Evolutionary conservation across 2,113 vertebrate species (phyloP), one percentile per base, ranked within the genome.

Genomic region (Irena cyanogastra): DNA sequence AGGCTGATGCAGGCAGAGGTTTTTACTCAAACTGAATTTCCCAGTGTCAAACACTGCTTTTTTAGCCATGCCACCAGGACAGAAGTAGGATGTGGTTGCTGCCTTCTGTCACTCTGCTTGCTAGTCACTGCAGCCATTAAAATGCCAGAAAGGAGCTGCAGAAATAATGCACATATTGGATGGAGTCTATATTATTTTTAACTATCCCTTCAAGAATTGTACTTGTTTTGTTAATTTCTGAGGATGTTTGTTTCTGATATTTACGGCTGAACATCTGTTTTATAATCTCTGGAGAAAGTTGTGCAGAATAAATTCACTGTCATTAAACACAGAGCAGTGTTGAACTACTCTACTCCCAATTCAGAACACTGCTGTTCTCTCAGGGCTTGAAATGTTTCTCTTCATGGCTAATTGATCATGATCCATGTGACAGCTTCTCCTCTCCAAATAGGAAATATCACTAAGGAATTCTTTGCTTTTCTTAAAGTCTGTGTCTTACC

Each of bases 231-330:
- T 65, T 90, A 24, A 56, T 97, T 86, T 81, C 72, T 83, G 54
- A 18, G 35, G 56, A 64, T 56, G 23, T 21, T 79, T 87, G 15
- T 69, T 93, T 88, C 69, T 95, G 45, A 54, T 90, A 90, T 47
- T 95, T 95, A 61, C 9, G 13, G 63, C 35, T 77, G 52, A 94
- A 81, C 90, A 92, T 80, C 82, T 96, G 87, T 50, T 93, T 87
- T 66, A 47, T 39, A 66, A 88, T 86, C 59, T 93, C 92, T 75
- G 60, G 71, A 92, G 90, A 93, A 93, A 87, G 54, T 63, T 78
- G 24, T 71, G 52, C 44, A 63, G 85, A 93, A 86, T 88, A 83
- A 92, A 92, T 75, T 88, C 71, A 33, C 16, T 83, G 59, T 50
- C 88, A 86, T 93, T 93, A 86, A 93, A 61, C 35, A 77, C 47